Evolutionary conservation across 1,140 invertebrate species (phyloP).

Genomic region (Meloidogyne hapla): DNA sequence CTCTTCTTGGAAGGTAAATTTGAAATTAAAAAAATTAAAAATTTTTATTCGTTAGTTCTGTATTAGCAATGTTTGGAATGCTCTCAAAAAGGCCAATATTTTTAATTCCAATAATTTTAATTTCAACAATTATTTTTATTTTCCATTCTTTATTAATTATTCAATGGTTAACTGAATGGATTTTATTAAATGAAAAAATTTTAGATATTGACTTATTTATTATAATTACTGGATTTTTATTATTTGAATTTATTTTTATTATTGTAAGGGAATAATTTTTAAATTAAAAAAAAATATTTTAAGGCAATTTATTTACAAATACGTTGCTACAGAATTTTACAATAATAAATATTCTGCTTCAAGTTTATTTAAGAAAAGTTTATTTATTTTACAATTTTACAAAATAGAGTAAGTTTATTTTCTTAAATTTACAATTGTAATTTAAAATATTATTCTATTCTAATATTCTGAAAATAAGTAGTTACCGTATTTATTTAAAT

Average conservation of each 20-base stretch:
- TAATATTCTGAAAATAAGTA: too few species aligned
- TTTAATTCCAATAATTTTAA: constrained; percentile 28
- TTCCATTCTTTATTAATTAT: constrained; percentile 11
- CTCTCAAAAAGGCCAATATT: constrained; percentile 17
- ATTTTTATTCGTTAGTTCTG: not conserved
- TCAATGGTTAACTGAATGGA: constrained; percentile 20
- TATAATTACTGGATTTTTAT: constrained; percentile 6
- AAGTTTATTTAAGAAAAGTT: not conserved
- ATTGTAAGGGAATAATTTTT: constrained; percentile 3
- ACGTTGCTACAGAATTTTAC: constrained; percentile 23
- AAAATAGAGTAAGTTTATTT: not conserved
- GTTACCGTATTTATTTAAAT: too few species aligned
- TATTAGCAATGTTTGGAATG: constrained; percentile 37
- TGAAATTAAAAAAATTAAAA: constrained; percentile 32
- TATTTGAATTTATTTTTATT: constrained; percentile 22
- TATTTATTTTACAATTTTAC: not conserved
- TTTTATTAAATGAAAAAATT: not conserved
- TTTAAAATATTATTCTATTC: not conserved
- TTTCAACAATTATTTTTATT: constrained; percentile 25
- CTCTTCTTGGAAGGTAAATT: not conserved
- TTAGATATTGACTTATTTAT: constrained; percentile 22
- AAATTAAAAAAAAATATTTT: not conserved
- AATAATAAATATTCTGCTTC: not conserved
- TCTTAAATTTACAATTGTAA: not conserved
- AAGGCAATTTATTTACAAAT: constrained; percentile 29